phyloP scores from a whole-genome alignment of 2,888 invertebrate species.

The Osedax fenrisi region DNA sequence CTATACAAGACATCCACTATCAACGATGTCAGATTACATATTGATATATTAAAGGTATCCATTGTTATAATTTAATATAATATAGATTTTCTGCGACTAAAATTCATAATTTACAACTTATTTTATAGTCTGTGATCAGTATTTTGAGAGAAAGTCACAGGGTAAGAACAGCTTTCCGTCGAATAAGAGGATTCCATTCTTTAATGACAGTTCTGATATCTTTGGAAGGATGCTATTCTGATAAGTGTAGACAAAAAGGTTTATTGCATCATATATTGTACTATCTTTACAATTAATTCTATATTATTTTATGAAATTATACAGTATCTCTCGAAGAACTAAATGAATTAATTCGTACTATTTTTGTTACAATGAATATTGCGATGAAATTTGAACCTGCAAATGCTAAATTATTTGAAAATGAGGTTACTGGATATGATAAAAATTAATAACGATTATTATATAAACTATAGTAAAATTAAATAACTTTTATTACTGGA shows the following conservation, averaged over 20 bases:
- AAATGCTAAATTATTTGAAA: conserved; percentile 91
- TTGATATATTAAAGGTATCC: neutral
- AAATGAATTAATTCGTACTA: neutral
- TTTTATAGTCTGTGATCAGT: conserved; percentile 61
- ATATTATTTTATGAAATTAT: neutral
- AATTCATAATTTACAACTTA: neutral
- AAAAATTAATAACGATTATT: no score
- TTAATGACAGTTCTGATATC: conserved; percentile 86
- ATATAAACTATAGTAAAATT: no score
- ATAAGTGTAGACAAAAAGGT: neutral
- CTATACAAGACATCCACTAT: neutral
- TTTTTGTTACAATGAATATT: conserved; percentile 45
- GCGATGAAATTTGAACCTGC: conserved; percentile 98
- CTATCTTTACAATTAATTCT: neutral
- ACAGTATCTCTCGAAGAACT: neutral
- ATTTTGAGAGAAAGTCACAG: conserved; percentile 89
- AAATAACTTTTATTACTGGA: no score
- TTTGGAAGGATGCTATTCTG: conserved; percentile 61
- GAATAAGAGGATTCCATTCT: conserved; percentile 93
- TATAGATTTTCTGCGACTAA: neutral
- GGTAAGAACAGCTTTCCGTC: conserved; percentile 86
- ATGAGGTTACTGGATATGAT: conserved; percentile 76
- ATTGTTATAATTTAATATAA: no score
- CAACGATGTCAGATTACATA: neutral
- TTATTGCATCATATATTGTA: neutral